These are phyloP conservation scores for Talpa occidentalis DNA, from an alignment of 2,113 vertebrate genomes.

Conservation along the genomic window DNA sequence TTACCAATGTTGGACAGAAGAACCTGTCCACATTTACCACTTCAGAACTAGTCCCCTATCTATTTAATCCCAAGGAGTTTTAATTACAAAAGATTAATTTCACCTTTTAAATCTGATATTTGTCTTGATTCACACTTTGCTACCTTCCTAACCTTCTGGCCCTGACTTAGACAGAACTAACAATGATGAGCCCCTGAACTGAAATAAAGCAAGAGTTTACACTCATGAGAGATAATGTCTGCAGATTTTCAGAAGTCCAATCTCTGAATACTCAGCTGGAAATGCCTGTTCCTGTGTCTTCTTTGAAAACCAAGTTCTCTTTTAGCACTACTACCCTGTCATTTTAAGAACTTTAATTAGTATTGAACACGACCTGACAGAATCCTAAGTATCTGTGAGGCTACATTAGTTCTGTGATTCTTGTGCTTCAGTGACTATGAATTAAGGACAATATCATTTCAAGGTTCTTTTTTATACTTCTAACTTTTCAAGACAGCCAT, in stretches of 20 bases:
- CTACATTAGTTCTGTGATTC: constrained; percentile 75
- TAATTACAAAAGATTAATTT: neutral
- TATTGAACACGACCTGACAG: constrained; percentile 71
- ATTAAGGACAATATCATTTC: constrained; percentile 80
- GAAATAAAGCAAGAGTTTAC: neutral
- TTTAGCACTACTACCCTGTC: constrained; percentile 48
- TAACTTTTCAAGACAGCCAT: constrained; percentile 73
- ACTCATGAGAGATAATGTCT: neutral
- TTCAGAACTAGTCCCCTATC: neutral
- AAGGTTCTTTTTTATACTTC: constrained; percentile 77
- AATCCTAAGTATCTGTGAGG: constrained; percentile 64
- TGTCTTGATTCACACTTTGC: neutral
- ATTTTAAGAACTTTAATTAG: constrained; percentile 81
- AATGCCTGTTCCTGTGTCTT: constrained; percentile 34
- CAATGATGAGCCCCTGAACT: rapidly evolving
- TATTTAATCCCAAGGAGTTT: neutral
- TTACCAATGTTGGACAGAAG: neutral
- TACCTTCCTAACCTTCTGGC: neutral
- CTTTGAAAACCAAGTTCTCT: constrained; percentile 39
- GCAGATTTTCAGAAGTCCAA: neutral
- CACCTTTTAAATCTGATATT: neutral
- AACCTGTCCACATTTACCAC: neutral
- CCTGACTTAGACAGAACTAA: neutral
- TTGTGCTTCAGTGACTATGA: constrained; percentile 70
- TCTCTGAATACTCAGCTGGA: neutral